Conservation (phyloP, 2,797 vertebrate species). For the Pseudochromis fuscus region DNA sequence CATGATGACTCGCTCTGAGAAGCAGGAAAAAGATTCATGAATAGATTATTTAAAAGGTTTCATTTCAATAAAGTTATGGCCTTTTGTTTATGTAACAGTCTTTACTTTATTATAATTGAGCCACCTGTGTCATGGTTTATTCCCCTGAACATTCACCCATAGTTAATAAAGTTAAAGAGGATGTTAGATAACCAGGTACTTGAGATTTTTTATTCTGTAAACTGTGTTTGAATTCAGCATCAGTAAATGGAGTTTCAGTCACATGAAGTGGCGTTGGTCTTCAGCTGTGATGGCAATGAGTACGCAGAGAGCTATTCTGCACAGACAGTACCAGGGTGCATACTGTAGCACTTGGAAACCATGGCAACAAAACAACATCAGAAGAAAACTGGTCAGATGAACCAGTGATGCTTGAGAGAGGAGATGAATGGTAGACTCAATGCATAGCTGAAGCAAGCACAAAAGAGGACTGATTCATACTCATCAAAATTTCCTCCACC, state of each 20-base stretch:
- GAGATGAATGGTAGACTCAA: constrained; percentile 71
- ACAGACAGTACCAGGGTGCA: constrained; percentile 75
- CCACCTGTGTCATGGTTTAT: neutral
- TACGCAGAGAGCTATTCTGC: constrained; percentile 65
- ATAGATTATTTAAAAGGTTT: constrained; percentile 1
- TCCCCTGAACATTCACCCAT: constrained; percentile 6
- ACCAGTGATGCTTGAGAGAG: constrained; percentile 74
- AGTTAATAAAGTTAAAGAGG: constrained; percentile 11
- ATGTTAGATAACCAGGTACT: neutral
- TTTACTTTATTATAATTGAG: constrained; percentile 23
- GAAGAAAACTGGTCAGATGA: constrained; percentile 84
- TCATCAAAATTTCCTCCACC: constrained; percentile 22
- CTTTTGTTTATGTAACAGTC: constrained; percentile 40
- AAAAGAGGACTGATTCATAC: constrained; percentile 48
- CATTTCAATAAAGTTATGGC: constrained; percentile 17
- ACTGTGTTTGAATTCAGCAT: constrained; percentile 21
- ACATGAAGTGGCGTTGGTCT: constrained; percentile 45
- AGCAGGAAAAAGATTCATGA: constrained; percentile 18
- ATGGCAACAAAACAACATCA: constrained; percentile 89
- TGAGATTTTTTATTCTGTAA: constrained; percentile 18
- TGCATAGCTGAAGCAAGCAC: constrained; percentile 52
- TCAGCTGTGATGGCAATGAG: constrained; percentile 55
- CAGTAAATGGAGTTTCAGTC: constrained; percentile 33
- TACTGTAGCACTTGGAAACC: constrained; percentile 85
- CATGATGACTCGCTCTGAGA: constrained; percentile 5